Evolutionary conservation across 2,888 invertebrate species (phyloP), one percentile per base, ranked within the genome.

Genomic region (Aelia acuminata): DNA sequence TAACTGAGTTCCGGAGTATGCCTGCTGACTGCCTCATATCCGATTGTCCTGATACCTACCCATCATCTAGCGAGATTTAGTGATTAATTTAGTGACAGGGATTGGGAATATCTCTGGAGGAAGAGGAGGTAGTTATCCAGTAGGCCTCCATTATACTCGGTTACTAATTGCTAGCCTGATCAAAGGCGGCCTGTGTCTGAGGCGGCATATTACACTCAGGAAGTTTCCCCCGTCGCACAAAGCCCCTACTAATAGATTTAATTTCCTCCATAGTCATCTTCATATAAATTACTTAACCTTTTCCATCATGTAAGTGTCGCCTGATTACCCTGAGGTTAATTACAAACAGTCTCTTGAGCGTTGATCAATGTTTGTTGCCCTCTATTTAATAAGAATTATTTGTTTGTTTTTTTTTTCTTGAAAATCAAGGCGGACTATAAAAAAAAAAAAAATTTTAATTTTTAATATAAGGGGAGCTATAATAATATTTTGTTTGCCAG

Each of bases 91-190:
- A 70, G 63, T 70, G 18, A 18, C 7, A 5, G 63, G 10, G 63
- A 70, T 70, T 70, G 63, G 63, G 35, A 35, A 57, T 70, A 70
- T 31, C 31, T 70, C 35, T 15, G 10, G 31, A 57, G 57, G 63
- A 80, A 43, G 43, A 80, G 80, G 3, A 43, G 80, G 43, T 39
- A 80, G 43, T 80, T 80, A 80, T 80, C 80, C 39, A 47, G 80
- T 47, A 80, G 43, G 80, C 80, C 43, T 20, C 80, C 80, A 80
- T 80, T 80, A 80, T 80, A 22, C 80, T 80, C 80, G n/a, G 80
- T 47, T 80, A 80, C 39, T 80, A 80, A 80, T 80, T 80, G 80
- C 80, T 39, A 47, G 39, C 43, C 43, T 80, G 80, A 80, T 80
- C 80, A 80, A 80, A 80, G 80, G 80, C n/a, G 18, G 18, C 7